Evolutionary conservation across 2,888 invertebrate genomes (phyloP).

Genomic region (Cataglyphis livida): DNA sequence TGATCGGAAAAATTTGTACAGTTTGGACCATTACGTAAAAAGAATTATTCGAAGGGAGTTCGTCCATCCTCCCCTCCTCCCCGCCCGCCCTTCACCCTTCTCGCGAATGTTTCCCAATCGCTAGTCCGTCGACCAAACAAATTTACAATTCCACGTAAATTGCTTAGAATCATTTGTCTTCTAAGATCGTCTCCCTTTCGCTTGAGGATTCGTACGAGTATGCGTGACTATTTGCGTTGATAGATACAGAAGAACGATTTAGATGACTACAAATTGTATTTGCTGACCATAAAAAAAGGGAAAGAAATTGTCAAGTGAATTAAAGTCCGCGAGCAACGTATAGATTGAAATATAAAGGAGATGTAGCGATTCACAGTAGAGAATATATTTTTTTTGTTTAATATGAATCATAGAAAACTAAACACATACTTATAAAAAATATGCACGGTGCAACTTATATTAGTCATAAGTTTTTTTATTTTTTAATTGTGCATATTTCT

Average conservation of each 20-base stretch:
- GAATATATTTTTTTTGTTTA: background rate
- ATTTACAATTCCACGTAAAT: conserved; percentile 79
- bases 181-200: conserved; percentile 17
- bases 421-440: conserved; percentile 1
- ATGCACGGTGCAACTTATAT: background rate
- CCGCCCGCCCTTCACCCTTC: background rate
- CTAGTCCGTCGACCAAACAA: conserved; percentile 71
- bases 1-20: conserved; percentile 55
- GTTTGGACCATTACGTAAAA: conserved; percentile 76
- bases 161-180: conserved; percentile 46
- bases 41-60: conserved; percentile 61
- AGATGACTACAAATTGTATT: conserved; percentile 38
- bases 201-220: conserved; percentile 21
- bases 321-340: conserved; percentile 12
- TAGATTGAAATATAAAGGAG: conserved; percentile 17
- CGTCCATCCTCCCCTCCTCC: background rate
- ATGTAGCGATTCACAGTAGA: background rate
- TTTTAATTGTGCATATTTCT: background rate
- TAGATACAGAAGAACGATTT: conserved; percentile 37
- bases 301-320: conserved; percentile 36
- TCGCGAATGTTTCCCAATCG: conserved; percentile 68
- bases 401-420: background rate
- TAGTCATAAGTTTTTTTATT: background rate
- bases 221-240: conserved; percentile 30
- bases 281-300: conserved; percentile 58